Evolutionary conservation across 2,888 invertebrate species (phyloP).

Genomic region (Apodemia zela): DNA sequence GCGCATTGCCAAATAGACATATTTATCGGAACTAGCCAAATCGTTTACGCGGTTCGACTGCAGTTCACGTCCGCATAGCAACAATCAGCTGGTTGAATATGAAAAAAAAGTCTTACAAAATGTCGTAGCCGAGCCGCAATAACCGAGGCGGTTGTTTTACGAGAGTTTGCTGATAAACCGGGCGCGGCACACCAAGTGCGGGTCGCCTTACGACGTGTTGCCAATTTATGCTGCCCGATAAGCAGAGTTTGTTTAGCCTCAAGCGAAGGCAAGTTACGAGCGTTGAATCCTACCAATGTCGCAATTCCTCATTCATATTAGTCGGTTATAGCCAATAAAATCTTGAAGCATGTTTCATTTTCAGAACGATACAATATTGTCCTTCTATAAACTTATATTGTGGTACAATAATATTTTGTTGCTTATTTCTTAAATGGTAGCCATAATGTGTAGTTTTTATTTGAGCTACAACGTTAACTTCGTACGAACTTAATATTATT

Average conservation of each 20-base stretch:
- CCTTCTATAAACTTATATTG: conserved; percentile 16
- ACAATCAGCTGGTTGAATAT: conserved; percentile 51
- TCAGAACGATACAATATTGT: conserved; percentile 18
- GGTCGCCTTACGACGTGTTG: conserved; percentile 77
- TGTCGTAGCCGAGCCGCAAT: conserved; percentile 65
- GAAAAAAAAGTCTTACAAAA: conserved; percentile 64
- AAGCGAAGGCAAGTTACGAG: conserved; percentile 60
- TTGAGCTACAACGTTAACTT: conserved; percentile 18
- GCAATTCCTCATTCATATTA: conserved; percentile 39
- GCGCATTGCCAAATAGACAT: conserved; percentile 69
- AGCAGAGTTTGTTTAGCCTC: conserved; percentile 74
- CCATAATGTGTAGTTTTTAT: conserved; percentile 11
- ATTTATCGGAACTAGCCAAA: conserved; percentile 65
- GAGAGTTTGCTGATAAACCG: conserved; percentile 71
- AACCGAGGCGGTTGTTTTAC: conserved; percentile 72
- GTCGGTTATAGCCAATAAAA: conserved; percentile 22
- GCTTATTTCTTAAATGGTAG: conserved; percentile 8
- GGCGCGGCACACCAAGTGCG: conserved; percentile 56
- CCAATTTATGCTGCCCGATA: conserved; percentile 78
- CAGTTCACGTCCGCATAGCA: conserved; percentile 38
- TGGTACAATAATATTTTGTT: conserved; percentile 10
- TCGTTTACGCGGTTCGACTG: conserved; percentile 58
- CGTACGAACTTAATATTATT: neutral
- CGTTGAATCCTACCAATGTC: conserved; percentile 51
- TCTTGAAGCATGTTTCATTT: conserved; percentile 21